Percentiles rank a stretch among this genome's conserved stretches.
Conservation (phyloP, 2,888 invertebrate species). For the Biston betularia region DNA sequence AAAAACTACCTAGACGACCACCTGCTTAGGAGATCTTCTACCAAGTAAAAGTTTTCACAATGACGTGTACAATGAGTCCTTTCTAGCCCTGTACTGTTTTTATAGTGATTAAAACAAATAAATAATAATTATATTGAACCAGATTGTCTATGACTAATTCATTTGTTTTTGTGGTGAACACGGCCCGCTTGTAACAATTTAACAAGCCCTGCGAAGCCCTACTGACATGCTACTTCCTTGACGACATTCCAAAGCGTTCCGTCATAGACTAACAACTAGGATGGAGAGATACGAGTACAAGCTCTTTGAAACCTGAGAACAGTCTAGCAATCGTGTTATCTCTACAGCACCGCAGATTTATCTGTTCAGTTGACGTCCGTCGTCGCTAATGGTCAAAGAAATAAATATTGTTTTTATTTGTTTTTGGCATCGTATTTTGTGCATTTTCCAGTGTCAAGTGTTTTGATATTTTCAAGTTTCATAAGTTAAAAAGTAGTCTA, state of each 20-base stretch:
- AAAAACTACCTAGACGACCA: too few species aligned
- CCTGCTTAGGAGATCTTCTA: too few species aligned
- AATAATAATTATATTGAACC: not conserved
- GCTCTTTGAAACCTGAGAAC: slow-evolving; percentile 52
- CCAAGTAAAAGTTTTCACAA: too few species aligned
- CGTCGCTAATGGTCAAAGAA: not conserved
- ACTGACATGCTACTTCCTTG: slow-evolving; percentile 36
- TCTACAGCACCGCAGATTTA: slow-evolving; percentile 53
- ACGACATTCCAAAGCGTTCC: slow-evolving; percentile 32
- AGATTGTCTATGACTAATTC: not conserved
- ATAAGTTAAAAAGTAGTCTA: too few species aligned
- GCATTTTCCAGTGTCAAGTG: too few species aligned
- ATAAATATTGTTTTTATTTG: too few species aligned
- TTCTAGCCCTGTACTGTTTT: too few species aligned
- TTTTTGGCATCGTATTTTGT: too few species aligned
- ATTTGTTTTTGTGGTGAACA: not conserved
- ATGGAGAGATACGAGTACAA: slow-evolving; percentile 32
- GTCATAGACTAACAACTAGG: slow-evolving; percentile 19
- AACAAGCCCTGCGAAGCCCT: slow-evolving; percentile 2
- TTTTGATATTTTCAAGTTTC: too few species aligned
- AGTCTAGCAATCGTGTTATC: slow-evolving; percentile 53
- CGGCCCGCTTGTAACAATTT: not conserved
- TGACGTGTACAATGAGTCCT: too few species aligned
- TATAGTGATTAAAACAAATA: not conserved
- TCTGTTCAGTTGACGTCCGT: slow-evolving; percentile 11